Percentiles rank a stretch among this genome's conserved stretches.
phyloP scores from a whole-genome alignment of 2,113 vertebrate species.

The Ageneiosus marmoratus region DNA sequence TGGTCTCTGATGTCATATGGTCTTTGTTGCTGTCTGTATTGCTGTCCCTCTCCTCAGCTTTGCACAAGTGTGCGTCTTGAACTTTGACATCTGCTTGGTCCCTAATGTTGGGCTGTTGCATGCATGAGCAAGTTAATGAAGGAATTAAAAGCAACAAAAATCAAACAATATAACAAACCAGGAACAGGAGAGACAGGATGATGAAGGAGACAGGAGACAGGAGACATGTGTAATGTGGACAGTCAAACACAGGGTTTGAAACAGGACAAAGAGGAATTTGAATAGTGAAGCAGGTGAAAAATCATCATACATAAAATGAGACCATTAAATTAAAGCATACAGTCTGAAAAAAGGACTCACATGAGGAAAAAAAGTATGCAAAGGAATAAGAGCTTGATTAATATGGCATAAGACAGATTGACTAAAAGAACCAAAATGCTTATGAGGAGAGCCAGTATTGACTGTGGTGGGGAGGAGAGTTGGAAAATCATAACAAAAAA shows the following conservation, averaged over 20 bases:
- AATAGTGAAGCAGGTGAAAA: conserved; percentile 60
- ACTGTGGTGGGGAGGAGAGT: conserved; percentile 70
- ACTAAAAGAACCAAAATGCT: conserved; percentile 84
- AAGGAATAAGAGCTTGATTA: conserved; percentile 87
- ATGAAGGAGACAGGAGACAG: conserved; percentile 43
- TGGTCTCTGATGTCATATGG: conserved; percentile 72
- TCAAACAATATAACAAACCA: conserved; percentile 58
- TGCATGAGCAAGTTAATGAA: conserved; percentile 91
- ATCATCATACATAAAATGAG: conserved; percentile 59
- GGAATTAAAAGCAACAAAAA: conserved; percentile 74
- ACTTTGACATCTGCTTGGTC: conserved; percentile 76
- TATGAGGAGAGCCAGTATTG: conserved; percentile 80
- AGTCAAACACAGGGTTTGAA: conserved; percentile 8
- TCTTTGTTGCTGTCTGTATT: conserved; percentile 70
- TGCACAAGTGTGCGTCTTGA: conserved; percentile 67
- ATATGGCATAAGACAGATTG: conserved; percentile 79
- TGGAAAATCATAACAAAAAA: conserved; percentile 45
- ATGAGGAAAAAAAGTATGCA: conserved; percentile 90
- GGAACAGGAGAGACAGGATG: conserved; percentile 62
- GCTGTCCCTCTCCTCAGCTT: conserved; percentile 73
- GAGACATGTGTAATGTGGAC: conserved; percentile 29
- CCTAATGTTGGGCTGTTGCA: conserved; percentile 94
- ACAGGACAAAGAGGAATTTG: conserved; percentile 39
- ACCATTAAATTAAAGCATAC: conserved; percentile 66
- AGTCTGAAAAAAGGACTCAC: conserved; percentile 78